Evolutionary conservation across 2,888 invertebrate genomes (phyloP), one percentile per base, ranked within the genome.

Genomic region (Drosophila greeni): DNA sequence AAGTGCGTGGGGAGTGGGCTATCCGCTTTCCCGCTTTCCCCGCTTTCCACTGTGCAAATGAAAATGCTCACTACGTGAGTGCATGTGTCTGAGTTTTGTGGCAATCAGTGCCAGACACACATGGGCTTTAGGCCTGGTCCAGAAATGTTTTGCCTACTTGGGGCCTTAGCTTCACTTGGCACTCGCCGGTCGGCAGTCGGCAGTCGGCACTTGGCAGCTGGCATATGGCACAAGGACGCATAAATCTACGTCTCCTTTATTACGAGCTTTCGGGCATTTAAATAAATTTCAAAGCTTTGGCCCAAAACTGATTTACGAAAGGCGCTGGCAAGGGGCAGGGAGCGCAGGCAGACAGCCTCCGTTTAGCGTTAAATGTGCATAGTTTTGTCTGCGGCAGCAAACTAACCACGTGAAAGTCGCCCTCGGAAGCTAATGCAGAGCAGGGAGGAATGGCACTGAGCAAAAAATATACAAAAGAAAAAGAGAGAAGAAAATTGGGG

Each of bases 261-360:
- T 74, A 80, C 78, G 73, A 76, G 83, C 83, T 81, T 81, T 62
- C 69, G 76, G 81, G 81, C 81, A 83, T 81, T 81, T 81, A 81
- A 78, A 81, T 81, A 81, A 83, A 81, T 81, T 82, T 83, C 75
- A 78, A 78, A 82, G 80, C 70, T 67, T 72, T 72, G 67, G 54
- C 64, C 64, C 69, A 57, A 61, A 68, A 64, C 78, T 81, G 81
- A 83, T 82, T 80, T 82, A 77, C 75, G 53, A 62, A 70, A 49
- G 16, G 16, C 20, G 36, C 34, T 31, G 1, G 29, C 14, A 24
- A 20, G 54, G 24, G 24, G 9, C 20, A 18, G 7, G 47, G 39
- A 7, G 20, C 37, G 37, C 60, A 5, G 36, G 39, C 26, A 57
- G 43, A 39, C 62, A 72, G 72, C 72, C 29, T 47, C 74, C 71